A percentile compares a stretch with the other conserved stretches of the same genome.
These are phyloP conservation scores for Gonocerus acuteangulatus DNA, from an alignment of 2,888 invertebrate species.

Conservation along the genomic window DNA sequence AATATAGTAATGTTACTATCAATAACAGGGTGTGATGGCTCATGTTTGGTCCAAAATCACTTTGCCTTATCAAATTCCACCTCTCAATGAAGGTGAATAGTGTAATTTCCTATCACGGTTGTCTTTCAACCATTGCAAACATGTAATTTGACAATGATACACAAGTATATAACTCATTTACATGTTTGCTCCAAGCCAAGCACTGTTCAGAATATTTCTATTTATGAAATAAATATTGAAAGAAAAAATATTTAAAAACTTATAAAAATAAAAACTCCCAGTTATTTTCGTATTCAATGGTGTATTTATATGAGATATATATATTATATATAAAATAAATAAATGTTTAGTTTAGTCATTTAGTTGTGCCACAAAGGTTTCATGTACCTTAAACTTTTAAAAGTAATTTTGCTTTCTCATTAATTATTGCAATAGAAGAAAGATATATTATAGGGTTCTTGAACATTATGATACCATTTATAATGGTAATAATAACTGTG, in stretches of 20 bases:
- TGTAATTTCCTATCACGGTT: conserved; percentile 32
- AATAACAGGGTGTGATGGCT: conserved; percentile 34
- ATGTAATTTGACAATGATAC: conserved; percentile 29
- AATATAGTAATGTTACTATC: conserved; percentile 20
- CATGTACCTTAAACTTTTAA: conserved; percentile 13
- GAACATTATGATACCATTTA: neutral
- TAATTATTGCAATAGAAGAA: neutral
- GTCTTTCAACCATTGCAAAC: conserved; percentile 31
- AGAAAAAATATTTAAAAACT: too few relatives aligned
- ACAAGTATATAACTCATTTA: conserved; percentile 17
- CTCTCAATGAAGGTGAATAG: conserved; percentile 10
- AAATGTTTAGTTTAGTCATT: conserved; percentile 13
- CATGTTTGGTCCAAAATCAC: conserved; percentile 35
- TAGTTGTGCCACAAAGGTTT: conserved; percentile 10
- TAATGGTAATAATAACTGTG: neutral
- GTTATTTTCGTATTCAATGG: too few relatives aligned
- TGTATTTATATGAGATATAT: too few relatives aligned
- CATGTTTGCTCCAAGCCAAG: conserved; percentile 16
- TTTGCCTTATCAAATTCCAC: conserved; percentile 31
- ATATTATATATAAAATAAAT: neutral
- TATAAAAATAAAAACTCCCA: too few relatives aligned
- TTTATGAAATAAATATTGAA: too few relatives aligned
- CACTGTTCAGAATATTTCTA: too few relatives aligned
- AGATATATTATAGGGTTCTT: neutral
- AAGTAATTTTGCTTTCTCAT: neutral